Percentiles rank a stretch among this genome's conserved stretches.
These are phyloP conservation scores for Thecophora atra DNA, from an alignment of 2,888 invertebrate species.

Conservation along the genomic window DNA sequence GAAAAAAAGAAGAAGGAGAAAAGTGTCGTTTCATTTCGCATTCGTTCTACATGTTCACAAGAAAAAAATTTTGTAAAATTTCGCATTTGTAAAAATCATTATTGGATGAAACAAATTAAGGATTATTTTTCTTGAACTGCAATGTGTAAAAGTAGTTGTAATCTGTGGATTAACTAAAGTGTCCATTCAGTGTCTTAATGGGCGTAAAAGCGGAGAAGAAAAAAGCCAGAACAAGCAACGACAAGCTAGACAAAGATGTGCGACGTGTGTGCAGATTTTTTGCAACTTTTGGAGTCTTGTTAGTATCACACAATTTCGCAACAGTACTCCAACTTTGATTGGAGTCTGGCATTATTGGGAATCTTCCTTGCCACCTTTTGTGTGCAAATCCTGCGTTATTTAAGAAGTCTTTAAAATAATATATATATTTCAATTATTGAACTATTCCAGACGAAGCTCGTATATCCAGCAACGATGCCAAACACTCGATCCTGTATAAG, in stretches of 20 bases:
- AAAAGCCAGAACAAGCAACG: conserved; percentile 31
- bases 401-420: background rate
- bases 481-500: conserved; percentile 78
- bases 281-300: conserved; percentile 88
- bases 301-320: conserved; percentile 65
- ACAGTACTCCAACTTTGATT: conserved; percentile 9
- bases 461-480: conserved; percentile 79
- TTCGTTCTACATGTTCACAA: conserved; percentile 37
- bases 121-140: conserved; percentile 13
- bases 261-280: conserved; percentile 94
- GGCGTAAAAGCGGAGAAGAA: conserved; percentile 25
- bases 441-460: conserved; percentile 77
- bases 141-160: conserved; percentile 24
- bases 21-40: no score
- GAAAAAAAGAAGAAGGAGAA: conserved; percentile 17
- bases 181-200: conserved; percentile 30
- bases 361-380: background rate
- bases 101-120: conserved; percentile 29
- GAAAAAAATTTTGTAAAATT: conserved; percentile 42
- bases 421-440: background rate
- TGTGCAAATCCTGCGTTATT: conserved; percentile 41
- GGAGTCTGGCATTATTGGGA: conserved; percentile 3
- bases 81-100: conserved; percentile 13
- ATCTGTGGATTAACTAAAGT: conserved; percentile 21
- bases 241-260: conserved; percentile 72